Percentiles rank a stretch among this genome's conserved stretches.
Conservation (phyloP, 1,140 invertebrate species). For the Drosophila pseudoobscura region DNA sequence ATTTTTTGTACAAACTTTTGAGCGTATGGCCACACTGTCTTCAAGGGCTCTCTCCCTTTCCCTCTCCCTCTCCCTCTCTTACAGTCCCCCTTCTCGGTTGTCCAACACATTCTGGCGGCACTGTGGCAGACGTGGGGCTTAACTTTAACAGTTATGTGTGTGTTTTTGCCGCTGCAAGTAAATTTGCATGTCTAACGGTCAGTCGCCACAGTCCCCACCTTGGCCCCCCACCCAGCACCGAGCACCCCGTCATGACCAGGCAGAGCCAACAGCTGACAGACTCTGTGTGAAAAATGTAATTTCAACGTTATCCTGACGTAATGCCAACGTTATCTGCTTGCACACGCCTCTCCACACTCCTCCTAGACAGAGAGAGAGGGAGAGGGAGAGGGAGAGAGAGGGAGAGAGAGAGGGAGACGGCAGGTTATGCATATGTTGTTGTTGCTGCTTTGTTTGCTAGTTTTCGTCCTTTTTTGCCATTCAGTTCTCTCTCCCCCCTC, state of each 20-base stretch:
- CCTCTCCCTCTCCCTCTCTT: too few species aligned
- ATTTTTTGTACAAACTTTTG: too few species aligned
- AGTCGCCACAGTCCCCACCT: conserved; percentile 24
- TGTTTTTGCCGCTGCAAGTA: conserved; percentile 59
- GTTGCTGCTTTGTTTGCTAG: conserved; percentile 34
- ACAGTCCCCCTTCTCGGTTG: not conserved
- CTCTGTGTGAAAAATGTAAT: conserved; percentile 78
- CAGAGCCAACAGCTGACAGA: conserved; percentile 45
- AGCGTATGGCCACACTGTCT: too few species aligned
- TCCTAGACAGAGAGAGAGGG: not conserved
- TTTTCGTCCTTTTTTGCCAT: conserved; percentile 13
- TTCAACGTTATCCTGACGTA: conserved; percentile 80
- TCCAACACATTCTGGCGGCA: not conserved
- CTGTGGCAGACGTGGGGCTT: conserved; percentile 51
- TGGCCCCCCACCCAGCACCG: not conserved
- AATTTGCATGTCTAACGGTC: conserved; percentile 75
- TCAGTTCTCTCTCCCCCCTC: not conserved
- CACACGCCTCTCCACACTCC: conserved; percentile 46
- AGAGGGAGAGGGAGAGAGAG: not conserved
- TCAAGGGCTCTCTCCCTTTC: not conserved
- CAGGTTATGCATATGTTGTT: conserved; percentile 62
- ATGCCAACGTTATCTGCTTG: conserved; percentile 77
- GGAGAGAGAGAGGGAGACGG: conserved; percentile 5
- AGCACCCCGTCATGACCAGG: not conserved
- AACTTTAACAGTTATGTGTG: conserved; percentile 67